These are phyloP conservation scores for Copidosoma aretas DNA, from an alignment of 2,888 invertebrate species.

Conservation along the genomic window DNA sequence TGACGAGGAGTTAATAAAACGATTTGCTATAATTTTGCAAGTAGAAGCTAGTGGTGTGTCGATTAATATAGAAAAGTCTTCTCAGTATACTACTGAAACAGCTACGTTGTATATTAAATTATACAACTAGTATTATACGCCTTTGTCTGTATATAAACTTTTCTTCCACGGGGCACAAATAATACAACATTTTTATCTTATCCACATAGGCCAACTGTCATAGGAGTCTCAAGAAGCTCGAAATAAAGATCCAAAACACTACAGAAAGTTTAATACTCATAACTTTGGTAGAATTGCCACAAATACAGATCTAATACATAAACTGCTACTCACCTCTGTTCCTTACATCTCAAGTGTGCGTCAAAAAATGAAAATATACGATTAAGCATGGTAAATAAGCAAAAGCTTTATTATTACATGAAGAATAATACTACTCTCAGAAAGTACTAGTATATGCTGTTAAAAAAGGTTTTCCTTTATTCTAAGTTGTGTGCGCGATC, in stretches of 20 bases:
- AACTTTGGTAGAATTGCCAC: too few relatives aligned
- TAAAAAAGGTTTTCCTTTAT: too few relatives aligned
- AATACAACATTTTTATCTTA: constrained; percentile 22
- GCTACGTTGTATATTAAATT: constrained; percentile 37
- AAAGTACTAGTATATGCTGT: too few relatives aligned
- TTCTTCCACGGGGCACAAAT: constrained; percentile 2
- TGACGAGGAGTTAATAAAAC: constrained; percentile 25
- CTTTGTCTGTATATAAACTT: constrained; percentile 37
- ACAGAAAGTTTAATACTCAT: not conserved
- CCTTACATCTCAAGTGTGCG: too few relatives aligned
- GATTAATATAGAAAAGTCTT: constrained; percentile 35
- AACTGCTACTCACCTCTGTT: too few relatives aligned
- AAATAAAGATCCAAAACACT: constrained; percentile 39
- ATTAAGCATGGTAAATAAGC: too few relatives aligned
- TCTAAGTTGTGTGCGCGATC: too few relatives aligned
- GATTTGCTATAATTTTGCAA: constrained; percentile 23
- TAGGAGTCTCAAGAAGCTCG: constrained; percentile 43
- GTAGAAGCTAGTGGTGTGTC: constrained; percentile 21
- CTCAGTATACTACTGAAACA: constrained; percentile 26
- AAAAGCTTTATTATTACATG: too few relatives aligned
- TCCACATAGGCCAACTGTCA: constrained; percentile 43
- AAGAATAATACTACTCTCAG: too few relatives aligned
- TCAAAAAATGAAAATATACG: too few relatives aligned
- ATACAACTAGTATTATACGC: constrained; percentile 45
- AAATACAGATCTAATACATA: too few relatives aligned